Evolutionary conservation across 1,140 invertebrate genomes (phyloP).

Genomic region (Temnothorax nylanderi): DNA sequence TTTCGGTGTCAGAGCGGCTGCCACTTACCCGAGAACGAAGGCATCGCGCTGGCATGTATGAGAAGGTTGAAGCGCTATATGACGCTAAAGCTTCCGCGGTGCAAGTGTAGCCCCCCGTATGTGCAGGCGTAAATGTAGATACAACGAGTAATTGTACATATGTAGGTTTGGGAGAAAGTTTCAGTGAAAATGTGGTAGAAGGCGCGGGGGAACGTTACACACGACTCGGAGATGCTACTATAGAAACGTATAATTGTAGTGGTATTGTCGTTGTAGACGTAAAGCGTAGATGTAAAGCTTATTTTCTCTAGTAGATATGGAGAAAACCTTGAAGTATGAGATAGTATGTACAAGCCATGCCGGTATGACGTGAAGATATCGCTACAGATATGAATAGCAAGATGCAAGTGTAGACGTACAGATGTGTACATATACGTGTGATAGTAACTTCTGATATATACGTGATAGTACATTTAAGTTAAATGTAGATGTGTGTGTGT

Average conservation of each 20-base stretch:
- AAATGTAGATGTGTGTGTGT: not conserved
- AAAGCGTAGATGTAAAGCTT: not conserved
- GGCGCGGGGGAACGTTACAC: not conserved
- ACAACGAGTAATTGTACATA: constrained; percentile 46
- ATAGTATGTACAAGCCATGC: not conserved
- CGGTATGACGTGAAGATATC: not conserved
- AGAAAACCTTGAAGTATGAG: constrained; percentile 17
- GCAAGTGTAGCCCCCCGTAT: not conserved
- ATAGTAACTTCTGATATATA: not conserved
- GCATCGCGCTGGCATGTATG: constrained; percentile 28
- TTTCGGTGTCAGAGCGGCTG: constrained; percentile 47
- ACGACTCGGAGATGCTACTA: not conserved
- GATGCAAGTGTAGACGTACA: not conserved
- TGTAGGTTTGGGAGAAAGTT: constrained; percentile 36
- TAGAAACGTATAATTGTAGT: constrained; percentile 29
- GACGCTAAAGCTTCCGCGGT: constrained; percentile 19
- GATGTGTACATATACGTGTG: not conserved
- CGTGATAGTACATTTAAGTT: not conserved
- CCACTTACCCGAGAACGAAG: constrained; percentile 54
- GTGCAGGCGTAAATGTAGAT: constrained; percentile 32
- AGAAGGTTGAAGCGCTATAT: constrained; percentile 29
- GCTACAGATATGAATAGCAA: not conserved
- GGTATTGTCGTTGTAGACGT: not conserved
- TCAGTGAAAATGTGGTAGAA: constrained; percentile 25
- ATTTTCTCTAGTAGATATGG: constrained; percentile 22